Base-by-base conservation (phyloP, 2,888 invertebrate species). In the Hydropsyche betteni region DNA sequence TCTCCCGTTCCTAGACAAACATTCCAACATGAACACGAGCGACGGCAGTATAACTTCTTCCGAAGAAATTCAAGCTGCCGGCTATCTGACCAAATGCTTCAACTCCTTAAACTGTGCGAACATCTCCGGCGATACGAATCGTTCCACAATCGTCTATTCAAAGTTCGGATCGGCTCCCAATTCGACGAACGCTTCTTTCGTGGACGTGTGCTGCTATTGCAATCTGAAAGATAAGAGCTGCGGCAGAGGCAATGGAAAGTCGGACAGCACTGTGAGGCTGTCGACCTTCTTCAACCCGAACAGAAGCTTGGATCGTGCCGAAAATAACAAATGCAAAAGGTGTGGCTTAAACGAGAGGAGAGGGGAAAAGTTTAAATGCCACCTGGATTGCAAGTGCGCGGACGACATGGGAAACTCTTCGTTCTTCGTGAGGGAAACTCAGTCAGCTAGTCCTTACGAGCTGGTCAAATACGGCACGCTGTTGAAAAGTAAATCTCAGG, bases 51-150 rank as follows among this genome's bases (percentile, higher is more conserved):
- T 77, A 10, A 80, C 81, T 16, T 81, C 82, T 0, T 71, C 71
- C 7, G 84, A 85, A 71, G 83, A 72, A 24, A 36, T 75, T 2
- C 73, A 77, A 5, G 14, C 84, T 5, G 68, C 76, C 6, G 79
- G 74, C 55, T 77, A 79, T 0, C 81, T 87, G 38, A 81, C 84
- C 0, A 85, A 84, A 71, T 87, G 87, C 80, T 83, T 88, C 16
- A 86, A 85, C 76, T 85, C 86, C 1, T 81, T 87, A 7, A 87
- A 86, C 77, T 87, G 87, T 83, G 83, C 85, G 73, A 83, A 83
- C 50, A 10, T 44, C 24, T 16, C 24, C 5, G 79, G 81, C 34
- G 82, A 83, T 8, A 82, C 81, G 72, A 86, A 86, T 0, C 86
- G 83, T 0, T 82, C 84, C 69, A 86, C 86, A 80, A 80, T 87